Conservation (phyloP, 2,888 invertebrate species). For the Drosophila borealis region DNA sequence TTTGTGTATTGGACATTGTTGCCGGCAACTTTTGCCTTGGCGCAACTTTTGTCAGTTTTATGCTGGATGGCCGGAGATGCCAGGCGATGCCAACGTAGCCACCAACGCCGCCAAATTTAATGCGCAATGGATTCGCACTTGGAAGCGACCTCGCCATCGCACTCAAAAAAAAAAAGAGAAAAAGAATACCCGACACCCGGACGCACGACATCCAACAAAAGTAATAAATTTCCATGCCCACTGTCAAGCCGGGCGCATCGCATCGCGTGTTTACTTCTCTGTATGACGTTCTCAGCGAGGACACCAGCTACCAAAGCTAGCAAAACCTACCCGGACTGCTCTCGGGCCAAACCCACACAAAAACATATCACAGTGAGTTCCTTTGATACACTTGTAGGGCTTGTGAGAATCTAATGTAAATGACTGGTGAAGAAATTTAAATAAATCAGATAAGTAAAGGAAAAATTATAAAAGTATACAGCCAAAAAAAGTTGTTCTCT, state of each 20-base stretch:
- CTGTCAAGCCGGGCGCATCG: slow-evolving; percentile 49
- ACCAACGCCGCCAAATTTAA: slow-evolving; percentile 62
- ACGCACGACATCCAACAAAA: slow-evolving; percentile 33
- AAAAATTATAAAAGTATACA: too few relatives aligned
- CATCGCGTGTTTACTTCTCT: slow-evolving; percentile 47
- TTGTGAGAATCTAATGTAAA: too few relatives aligned
- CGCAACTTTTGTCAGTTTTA: slow-evolving; percentile 64
- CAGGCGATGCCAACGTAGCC: slow-evolving; percentile 38
- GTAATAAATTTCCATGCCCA: slow-evolving; percentile 73
- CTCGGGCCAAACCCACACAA: background rate
- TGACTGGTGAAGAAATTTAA: too few relatives aligned
- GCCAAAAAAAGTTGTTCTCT: too few relatives aligned
- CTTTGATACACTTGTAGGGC: background rate
- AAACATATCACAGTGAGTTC: background rate
- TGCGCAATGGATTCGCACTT: slow-evolving; percentile 63
- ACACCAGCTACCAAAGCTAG: background rate
- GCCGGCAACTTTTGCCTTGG: slow-evolving; percentile 59
- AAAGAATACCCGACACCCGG: background rate
- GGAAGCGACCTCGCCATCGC: slow-evolving; percentile 27
- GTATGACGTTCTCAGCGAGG: slow-evolving; percentile 35
- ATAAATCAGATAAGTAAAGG: too few relatives aligned
- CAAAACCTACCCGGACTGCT: background rate
- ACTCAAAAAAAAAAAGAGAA: slow-evolving; percentile 1
- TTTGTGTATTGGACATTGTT: slow-evolving; percentile 55
- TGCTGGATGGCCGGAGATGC: slow-evolving; percentile 53